phyloP scores from a whole-genome alignment of 2,113 vertebrate species.

The Enhydra lutris region DNA sequence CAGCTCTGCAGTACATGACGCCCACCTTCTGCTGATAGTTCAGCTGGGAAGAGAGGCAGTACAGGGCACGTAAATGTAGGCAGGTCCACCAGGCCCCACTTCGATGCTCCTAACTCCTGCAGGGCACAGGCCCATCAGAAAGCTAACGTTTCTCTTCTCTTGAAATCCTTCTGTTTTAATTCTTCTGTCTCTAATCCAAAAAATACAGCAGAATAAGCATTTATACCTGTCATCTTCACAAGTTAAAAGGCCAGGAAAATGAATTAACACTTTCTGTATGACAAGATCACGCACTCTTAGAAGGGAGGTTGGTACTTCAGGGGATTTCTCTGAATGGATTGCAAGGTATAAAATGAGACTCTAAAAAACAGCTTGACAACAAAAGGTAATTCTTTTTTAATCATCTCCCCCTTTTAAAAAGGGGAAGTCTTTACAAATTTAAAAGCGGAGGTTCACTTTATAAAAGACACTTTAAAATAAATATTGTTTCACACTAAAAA shows the following conservation, averaged over 20 bases:
- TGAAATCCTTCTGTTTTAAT: slow-evolving; percentile 18
- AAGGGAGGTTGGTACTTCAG: not conserved
- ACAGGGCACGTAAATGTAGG: not conserved
- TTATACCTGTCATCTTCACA: not conserved
- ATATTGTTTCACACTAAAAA: not conserved
- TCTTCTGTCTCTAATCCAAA: not conserved
- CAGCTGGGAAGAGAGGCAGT: slow-evolving; percentile 83
- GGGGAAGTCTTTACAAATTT: not conserved
- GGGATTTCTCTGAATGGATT: not conserved
- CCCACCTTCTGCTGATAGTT: slow-evolving; percentile 97
- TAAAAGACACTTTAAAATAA: not conserved
- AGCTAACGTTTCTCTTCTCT: not conserved
- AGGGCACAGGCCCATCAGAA: not conserved
- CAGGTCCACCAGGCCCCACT: not conserved
- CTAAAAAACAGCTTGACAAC: not conserved
- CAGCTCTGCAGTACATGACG: slow-evolving; percentile 95
- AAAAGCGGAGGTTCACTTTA: not conserved
- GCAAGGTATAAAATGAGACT: slow-evolving; percentile 11
- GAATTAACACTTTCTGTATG: not conserved
- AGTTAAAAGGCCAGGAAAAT: not conserved
- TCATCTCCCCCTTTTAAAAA: not conserved
- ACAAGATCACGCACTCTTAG: not conserved
- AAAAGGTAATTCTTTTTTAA: not conserved
- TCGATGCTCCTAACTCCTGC: not conserved
- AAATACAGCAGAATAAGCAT: not conserved